These are phyloP conservation scores for Emydura subglobosa DNA, from an alignment of 2,113 vertebrate genomes.

Conservation along the genomic window DNA sequence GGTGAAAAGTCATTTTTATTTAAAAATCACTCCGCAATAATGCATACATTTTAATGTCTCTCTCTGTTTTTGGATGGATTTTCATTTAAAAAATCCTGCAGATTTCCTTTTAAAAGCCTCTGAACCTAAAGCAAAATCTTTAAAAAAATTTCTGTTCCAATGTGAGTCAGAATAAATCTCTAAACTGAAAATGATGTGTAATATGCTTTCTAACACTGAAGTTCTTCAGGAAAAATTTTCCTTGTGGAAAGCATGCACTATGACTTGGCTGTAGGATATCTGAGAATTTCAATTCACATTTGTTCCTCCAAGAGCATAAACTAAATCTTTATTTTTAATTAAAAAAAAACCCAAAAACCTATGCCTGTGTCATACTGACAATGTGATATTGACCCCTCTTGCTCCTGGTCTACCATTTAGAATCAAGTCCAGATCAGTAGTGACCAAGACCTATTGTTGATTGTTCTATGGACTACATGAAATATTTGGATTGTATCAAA, in stretches of 20 bases:
- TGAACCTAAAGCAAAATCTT: neutral
- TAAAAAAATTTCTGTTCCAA: neutral
- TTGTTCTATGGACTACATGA: neutral
- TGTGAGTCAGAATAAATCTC: neutral
- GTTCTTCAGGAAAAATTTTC: neutral
- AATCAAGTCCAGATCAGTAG: neutral
- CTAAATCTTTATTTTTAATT: neutral
- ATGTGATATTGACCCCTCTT: neutral
- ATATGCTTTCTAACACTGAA: neutral
- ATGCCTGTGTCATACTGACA: neutral
- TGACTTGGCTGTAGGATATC: neutral
- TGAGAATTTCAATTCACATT: neutral
- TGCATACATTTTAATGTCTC: neutral
- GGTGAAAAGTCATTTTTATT: neutral
- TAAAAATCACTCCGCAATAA: neutral
- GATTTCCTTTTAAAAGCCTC: neutral
- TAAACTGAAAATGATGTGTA: neutral
- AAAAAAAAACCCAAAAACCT: rapidly evolving
- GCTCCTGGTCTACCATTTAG: neutral
- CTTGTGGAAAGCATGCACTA: neutral
- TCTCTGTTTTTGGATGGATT: neutral
- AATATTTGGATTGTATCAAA: neutral
- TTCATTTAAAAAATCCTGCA: neutral
- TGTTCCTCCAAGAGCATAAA: neutral
- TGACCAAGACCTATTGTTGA: neutral